Conservation (phyloP, 2,797 vertebrate genomes). For the Columba guinea region DNA sequence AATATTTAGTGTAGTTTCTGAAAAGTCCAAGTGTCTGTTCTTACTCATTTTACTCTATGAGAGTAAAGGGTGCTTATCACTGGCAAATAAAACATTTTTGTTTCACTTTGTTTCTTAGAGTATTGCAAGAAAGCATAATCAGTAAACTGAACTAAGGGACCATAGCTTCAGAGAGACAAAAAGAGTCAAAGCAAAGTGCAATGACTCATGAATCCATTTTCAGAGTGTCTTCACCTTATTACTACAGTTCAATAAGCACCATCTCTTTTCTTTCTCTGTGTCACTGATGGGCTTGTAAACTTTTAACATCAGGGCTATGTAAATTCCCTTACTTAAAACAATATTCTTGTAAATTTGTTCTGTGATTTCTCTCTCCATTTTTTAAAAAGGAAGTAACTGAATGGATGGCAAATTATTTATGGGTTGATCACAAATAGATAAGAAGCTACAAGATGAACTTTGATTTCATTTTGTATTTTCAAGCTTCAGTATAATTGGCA, state of each 20-base stretch:
- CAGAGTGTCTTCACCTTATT: background rate
- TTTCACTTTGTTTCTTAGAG: background rate
- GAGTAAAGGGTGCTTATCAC: background rate
- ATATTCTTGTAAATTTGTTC: background rate
- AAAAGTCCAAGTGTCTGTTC: background rate
- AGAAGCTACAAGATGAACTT: constrained; percentile 4
- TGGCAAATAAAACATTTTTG: background rate
- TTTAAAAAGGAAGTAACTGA: background rate
- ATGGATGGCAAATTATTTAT: background rate
- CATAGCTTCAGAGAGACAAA: background rate
- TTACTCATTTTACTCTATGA: background rate
- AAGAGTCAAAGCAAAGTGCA: background rate
- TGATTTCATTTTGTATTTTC: constrained; percentile 40
- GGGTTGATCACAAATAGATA: constrained; percentile 4
- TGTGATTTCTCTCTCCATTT: background rate
- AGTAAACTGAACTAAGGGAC: background rate
- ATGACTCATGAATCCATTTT: background rate
- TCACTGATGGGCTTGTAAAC: background rate
- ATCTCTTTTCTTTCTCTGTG: background rate
- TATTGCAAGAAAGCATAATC: background rate
- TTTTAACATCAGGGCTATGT: background rate
- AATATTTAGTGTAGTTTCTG: background rate
- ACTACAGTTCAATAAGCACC: background rate
- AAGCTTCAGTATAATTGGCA: background rate
- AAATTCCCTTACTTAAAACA: background rate